These are phyloP conservation scores for Aspidiotus rigidus DNA, from an alignment of 2,888 invertebrate genomes.

Conservation along the genomic window DNA sequence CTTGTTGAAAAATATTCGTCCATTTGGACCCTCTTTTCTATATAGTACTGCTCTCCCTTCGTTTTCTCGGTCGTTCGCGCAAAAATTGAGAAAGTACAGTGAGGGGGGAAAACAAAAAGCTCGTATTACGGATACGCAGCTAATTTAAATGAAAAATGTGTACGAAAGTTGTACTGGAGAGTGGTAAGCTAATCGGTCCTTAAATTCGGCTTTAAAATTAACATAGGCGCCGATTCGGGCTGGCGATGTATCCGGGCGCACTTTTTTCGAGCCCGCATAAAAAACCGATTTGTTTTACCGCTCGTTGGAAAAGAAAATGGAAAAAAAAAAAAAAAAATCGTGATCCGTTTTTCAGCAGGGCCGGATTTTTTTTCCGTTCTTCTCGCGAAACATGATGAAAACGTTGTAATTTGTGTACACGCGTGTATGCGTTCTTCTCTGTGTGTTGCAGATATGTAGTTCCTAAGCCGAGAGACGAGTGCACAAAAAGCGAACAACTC, in stretches of 20 bases:
- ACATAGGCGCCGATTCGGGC: constrained; percentile 17
- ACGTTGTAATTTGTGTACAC: neutral
- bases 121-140: constrained; percentile 5
- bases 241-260: neutral
- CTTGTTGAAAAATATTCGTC: constrained; percentile 4
- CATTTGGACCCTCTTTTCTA: neutral
- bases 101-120: neutral
- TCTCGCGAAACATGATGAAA: neutral
- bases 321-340: neutral
- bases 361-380: neutral
- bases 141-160: constrained; percentile 15
- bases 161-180: neutral
- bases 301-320: neutral
- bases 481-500: constrained; percentile 86
- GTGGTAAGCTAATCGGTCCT: constrained; percentile 10
- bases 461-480: constrained; percentile 85
- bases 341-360: constrained; percentile 3
- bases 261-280: constrained; percentile 10
- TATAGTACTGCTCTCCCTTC: neutral
- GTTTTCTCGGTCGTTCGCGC: neutral
- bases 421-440: neutral
- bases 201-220: constrained; percentile 16
- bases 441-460: constrained; percentile 58
- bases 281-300: constrained; percentile 13
- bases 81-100: neutral